Conservation (phyloP, 2,888 invertebrate genomes). For the Amorpha juglandis region DNA sequence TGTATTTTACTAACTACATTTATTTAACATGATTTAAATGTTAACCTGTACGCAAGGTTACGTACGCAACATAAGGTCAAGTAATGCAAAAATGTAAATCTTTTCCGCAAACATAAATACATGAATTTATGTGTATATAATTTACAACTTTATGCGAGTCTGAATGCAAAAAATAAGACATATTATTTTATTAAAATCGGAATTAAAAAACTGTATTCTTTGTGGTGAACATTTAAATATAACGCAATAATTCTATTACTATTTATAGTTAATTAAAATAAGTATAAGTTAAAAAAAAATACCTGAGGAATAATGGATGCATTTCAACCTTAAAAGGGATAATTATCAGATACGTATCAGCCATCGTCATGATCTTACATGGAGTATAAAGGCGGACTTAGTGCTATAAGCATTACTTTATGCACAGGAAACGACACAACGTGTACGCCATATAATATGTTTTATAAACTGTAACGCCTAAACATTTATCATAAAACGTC, state of each 20-base stretch:
- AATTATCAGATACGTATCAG: too few relatives aligned
- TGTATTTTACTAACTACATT: not conserved
- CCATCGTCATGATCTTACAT: too few relatives aligned
- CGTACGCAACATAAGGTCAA: not conserved
- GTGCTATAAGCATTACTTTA: not conserved
- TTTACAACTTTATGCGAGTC: not conserved
- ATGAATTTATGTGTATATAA: not conserved
- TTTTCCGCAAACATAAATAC: not conserved
- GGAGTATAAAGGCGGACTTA: too few relatives aligned
- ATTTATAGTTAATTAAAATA: too few relatives aligned
- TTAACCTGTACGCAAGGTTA: not conserved
- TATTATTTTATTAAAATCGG: not conserved
- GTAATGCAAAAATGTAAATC: constrained; percentile 7
- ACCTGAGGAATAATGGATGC: too few relatives aligned
- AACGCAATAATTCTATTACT: too few relatives aligned
- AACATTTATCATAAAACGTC: not conserved
- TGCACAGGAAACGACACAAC: constrained; percentile 1
- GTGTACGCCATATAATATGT: constrained; percentile 10
- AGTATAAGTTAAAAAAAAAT: too few relatives aligned
- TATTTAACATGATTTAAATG: not conserved
- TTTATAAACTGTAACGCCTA: not conserved
- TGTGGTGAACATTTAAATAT: too few relatives aligned
- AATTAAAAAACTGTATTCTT: too few relatives aligned
- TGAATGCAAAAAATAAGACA: not conserved
- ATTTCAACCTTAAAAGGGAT: too few relatives aligned